A percentile compares a stretch with the other conserved stretches of the same genome.
Evolutionary conservation across 2,888 invertebrate species (phyloP).

Genomic region (Volucella inanis): DNA sequence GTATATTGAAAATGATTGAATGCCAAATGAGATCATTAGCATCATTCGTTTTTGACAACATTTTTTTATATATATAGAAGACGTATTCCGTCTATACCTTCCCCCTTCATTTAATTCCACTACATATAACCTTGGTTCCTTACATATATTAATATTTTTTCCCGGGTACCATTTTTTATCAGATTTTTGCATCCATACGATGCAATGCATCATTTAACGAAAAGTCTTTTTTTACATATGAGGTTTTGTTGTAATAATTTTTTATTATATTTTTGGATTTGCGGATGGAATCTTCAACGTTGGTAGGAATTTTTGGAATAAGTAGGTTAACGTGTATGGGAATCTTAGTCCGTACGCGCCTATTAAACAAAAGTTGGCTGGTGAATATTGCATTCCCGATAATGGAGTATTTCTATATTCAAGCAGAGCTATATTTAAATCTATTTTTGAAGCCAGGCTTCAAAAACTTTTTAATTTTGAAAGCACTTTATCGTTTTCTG

Average conservation of each 20-base stretch:
- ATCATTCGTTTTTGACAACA: too few relatives aligned
- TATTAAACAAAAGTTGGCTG: constrained; percentile 27
- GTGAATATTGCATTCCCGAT: constrained; percentile 10
- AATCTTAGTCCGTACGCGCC: constrained; percentile 2
- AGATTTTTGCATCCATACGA: constrained; percentile 21
- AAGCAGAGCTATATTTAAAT: constrained; percentile 8
- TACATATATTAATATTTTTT: constrained; percentile 11
- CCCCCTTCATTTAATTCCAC: too few relatives aligned
- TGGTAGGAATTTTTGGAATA: constrained; percentile 7
- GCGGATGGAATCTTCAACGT: constrained; percentile 5
- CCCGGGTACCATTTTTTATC: constrained; percentile 15
- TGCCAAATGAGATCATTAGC: too few relatives aligned
- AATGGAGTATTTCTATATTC: constrained; percentile 3
- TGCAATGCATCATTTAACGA: constrained; percentile 14
- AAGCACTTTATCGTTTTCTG: too few relatives aligned
- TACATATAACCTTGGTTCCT: constrained; percentile 1
- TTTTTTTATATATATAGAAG: not conserved
- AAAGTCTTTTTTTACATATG: constrained; percentile 7
- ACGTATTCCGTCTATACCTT: constrained; percentile 24
- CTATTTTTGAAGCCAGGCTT: constrained; percentile 15
- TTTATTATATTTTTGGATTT: constrained; percentile 33
- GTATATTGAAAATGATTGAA: too few relatives aligned
- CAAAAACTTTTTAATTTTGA: too few relatives aligned
- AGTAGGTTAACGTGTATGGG: constrained; percentile 24
- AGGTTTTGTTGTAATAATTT: too few relatives aligned